phyloP scores from a whole-genome alignment of 1,140 invertebrate species.

The Conus betulinus region DNA sequence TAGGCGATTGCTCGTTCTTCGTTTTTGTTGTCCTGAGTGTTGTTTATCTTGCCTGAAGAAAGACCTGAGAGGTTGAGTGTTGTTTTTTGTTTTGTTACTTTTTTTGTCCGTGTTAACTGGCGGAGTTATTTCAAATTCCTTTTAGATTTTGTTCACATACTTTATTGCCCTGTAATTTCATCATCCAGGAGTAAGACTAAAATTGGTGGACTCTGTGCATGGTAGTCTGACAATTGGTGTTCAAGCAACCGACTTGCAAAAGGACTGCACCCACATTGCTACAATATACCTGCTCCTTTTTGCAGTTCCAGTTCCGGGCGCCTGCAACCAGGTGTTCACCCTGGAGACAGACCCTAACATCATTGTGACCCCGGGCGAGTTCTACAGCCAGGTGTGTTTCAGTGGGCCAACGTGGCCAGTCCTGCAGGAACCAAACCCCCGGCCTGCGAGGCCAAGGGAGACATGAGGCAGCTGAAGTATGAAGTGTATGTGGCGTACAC shows the following conservation, averaged over 20 bases:
- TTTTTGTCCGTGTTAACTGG: too few relatives aligned
- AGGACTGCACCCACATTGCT: too few relatives aligned
- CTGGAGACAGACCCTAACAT: constrained; percentile 28
- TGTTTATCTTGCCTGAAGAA: too few relatives aligned
- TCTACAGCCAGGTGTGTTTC: constrained; percentile 22
- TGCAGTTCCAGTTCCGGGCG: constrained; percentile 27
- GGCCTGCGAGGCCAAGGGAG: not conserved
- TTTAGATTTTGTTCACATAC: not conserved
- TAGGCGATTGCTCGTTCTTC: too few relatives aligned
- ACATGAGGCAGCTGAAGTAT: not conserved
- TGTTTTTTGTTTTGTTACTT: too few relatives aligned
- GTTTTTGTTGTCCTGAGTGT: too few relatives aligned
- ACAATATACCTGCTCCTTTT: too few relatives aligned
- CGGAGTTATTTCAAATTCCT: too few relatives aligned
- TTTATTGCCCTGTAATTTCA: not conserved
- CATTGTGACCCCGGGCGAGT: not conserved
- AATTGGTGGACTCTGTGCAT: too few relatives aligned
- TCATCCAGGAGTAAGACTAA: too few relatives aligned
- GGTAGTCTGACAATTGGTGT: not conserved
- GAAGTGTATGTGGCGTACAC: constrained; percentile 20
- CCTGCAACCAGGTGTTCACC: constrained; percentile 29
- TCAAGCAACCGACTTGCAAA: not conserved
- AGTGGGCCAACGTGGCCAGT: constrained; percentile 26
- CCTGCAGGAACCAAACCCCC: not conserved
- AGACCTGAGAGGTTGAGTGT: too few relatives aligned